Conservation (phyloP, 2,113 vertebrate genomes). For the Clarias batrachus region DNA sequence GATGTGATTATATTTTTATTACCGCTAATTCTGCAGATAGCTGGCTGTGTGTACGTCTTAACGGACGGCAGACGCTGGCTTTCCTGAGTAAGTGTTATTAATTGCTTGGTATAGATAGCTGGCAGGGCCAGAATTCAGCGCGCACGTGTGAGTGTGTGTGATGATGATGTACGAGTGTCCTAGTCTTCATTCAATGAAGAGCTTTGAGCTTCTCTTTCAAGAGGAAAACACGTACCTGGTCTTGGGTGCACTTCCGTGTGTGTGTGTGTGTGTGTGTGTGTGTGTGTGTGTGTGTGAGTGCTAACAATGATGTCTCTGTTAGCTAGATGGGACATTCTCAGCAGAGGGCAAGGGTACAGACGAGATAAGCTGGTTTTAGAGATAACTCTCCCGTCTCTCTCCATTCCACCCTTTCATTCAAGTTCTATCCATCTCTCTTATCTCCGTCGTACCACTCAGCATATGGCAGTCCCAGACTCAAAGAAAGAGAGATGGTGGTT, state of each 20-base stretch:
- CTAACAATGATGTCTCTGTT: slow-evolving; percentile 49
- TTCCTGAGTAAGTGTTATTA: slow-evolving; percentile 55
- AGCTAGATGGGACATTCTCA: slow-evolving; percentile 36
- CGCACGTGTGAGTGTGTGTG: slow-evolving; percentile 1
- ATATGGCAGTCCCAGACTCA: slow-evolving; percentile 43
- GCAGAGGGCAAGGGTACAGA: slow-evolving; percentile 54
- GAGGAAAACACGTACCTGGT: not conserved
- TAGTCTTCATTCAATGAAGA: slow-evolving; percentile 22
- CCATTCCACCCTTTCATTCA: slow-evolving; percentile 35
- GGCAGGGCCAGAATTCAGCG: not conserved
- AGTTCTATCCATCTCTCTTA: slow-evolving; percentile 44
- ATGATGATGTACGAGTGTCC: slow-evolving; percentile 18
- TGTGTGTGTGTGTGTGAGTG: not conserved
- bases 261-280: slow-evolving; percentile 17
- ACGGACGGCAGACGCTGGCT: slow-evolving; percentile 42
- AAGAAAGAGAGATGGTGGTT: slow-evolving; percentile 38
- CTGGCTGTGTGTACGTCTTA: slow-evolving; percentile 34
- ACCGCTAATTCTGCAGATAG: slow-evolving; percentile 45
- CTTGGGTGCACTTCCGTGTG: not conserved
- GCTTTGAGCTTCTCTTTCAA: slow-evolving; percentile 38
- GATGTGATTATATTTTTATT: slow-evolving; percentile 58
- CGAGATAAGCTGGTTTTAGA: slow-evolving; percentile 41
- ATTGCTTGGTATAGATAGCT: slow-evolving; percentile 43
- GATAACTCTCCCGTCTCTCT: slow-evolving; percentile 39
- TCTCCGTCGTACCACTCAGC: slow-evolving; percentile 33